Base-by-base conservation (phyloP, 23 tunicate species). In the Diplosoma virens region DNA sequence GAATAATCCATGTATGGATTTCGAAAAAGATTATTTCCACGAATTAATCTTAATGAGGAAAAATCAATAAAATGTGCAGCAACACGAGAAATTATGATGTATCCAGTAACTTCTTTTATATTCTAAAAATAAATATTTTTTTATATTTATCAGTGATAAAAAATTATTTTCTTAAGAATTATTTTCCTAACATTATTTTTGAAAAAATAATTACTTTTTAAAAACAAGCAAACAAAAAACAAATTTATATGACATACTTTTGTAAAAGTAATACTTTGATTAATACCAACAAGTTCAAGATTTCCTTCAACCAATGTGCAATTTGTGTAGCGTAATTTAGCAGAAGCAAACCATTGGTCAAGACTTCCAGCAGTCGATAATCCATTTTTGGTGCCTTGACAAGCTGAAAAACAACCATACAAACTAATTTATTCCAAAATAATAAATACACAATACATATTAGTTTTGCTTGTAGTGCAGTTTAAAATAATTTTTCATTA, bases 251-350 rank as follows among this genome's bases (percentile, higher is more conserved):
- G n/a, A n/a, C n/a, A n/a, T n/a, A 82, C 86, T 79, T 73, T 82
- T 36, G 86, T 73, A 60, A 82, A 82, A 3, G 79, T 61, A 33
- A 68, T 55, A 14, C 55, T 56, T 33, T 22, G n/a, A 25, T 67
- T 27, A 30, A 80, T 33, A 3, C 16, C 53, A 0, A 71, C 84
- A 23, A 89, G 58, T 89, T 89, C 96, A 46, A 89, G 53, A 54
- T 89, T 89, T 3, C 96, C 96, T 55, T 83, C 85, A 18, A 89
- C 80, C 58, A 83, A 48, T 21, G 96, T 82, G 71, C 96, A 89
- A 48, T 89, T 89, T 22, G 76, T 71, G 47, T 89, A 89, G 4
- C 67, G 78, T 24, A 35, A 28, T 59, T 61, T 32, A 6, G 69
- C 25, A 4, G 21, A 17, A 3, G 33, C 32, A 22, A 22, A 80